Evolutionary conservation across 2,113 vertebrate genomes (phyloP), one percentile per base, ranked within the genome.

Genomic region (Calyptomena viridis): DNA sequence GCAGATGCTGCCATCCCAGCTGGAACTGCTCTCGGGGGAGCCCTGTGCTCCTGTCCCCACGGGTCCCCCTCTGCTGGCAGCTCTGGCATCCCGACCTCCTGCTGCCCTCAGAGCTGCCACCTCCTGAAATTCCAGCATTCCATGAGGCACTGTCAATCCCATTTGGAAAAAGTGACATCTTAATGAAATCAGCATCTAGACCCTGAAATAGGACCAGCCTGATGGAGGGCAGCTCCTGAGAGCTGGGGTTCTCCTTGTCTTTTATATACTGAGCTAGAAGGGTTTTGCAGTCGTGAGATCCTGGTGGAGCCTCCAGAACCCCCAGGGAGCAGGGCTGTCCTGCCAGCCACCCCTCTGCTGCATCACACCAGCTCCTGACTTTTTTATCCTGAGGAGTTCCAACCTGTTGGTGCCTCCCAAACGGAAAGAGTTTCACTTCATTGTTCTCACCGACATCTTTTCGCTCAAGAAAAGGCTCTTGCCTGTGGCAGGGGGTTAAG

Each of bases 21-120:
- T n/a, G 24, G 66, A 1, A 0, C 40, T 0, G 25, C 76, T 39
- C 31, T 42, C 1, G 0, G 44, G 44, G 21, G 24, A 28, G 40
- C 75, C 74, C 37, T 49, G 1, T 8, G 1, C 53, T 50, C 59
- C 76, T 12, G 42, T 67, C 46, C 47, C 88, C n/a, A 7, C 9
- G 20, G 40, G 9, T 37, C 40, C 17, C 37, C 49, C 31, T 64
- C 39, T 10, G 1, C 44, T 12, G 44, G 25, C 49, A 75, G 55
- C 6, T 3, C 79, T 4, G 3, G 56, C 79, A 31, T 35, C 30
- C 40, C 37, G 35, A 6, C 37, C 53, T 84, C 22, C 68, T 4
- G 1, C 83, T 4, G 2, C 79, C 55, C 83, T 52, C 9, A 0
- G 74, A 47, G 74, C 9, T 67, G 79, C 23, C 2, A 25, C 58